Conservation (phyloP, 2,113 vertebrate genomes). For the Vulpes lagopus region DNA sequence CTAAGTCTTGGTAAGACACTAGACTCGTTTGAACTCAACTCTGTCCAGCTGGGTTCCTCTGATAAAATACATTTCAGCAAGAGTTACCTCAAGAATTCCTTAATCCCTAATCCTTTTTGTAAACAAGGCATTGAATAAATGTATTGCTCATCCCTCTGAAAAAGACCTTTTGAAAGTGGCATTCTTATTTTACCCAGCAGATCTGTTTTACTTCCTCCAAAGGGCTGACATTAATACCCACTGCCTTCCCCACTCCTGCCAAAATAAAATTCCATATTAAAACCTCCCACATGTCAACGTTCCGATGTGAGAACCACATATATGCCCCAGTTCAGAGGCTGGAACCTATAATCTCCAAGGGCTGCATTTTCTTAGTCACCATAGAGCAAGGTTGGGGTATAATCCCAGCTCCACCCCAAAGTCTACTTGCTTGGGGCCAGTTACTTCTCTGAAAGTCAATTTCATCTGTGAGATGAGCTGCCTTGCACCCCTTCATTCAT, state of each 20-base stretch:
- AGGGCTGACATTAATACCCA: neutral
- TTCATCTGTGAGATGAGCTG: neutral
- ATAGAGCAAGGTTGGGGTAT: neutral
- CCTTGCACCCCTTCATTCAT: neutral
- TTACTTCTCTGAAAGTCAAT: neutral
- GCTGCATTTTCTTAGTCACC: neutral
- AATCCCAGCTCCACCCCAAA: neutral
- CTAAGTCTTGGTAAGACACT: neutral
- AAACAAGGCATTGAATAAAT: neutral
- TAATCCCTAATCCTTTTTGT: conserved; percentile 21
- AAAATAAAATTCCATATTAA: neutral
- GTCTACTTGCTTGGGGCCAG: neutral
- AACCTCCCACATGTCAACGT: neutral
- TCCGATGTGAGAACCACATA: neutral
- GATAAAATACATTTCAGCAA: neutral
- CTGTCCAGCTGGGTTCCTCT: neutral
- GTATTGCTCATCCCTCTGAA: neutral
- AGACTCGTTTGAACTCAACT: neutral
- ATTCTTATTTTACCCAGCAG: neutral
- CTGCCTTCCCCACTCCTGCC: too few relatives aligned
- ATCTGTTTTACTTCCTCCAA: neutral
- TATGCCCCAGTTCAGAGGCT: too few relatives aligned
- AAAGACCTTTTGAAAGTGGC: neutral
- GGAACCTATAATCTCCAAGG: neutral
- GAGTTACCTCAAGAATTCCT: conserved; percentile 21